A percentile compares a stretch with the other conserved stretches of the same genome.
phyloP scores from a whole-genome alignment of 2,888 invertebrate genomes.

The Drosophila nigricruria region DNA sequence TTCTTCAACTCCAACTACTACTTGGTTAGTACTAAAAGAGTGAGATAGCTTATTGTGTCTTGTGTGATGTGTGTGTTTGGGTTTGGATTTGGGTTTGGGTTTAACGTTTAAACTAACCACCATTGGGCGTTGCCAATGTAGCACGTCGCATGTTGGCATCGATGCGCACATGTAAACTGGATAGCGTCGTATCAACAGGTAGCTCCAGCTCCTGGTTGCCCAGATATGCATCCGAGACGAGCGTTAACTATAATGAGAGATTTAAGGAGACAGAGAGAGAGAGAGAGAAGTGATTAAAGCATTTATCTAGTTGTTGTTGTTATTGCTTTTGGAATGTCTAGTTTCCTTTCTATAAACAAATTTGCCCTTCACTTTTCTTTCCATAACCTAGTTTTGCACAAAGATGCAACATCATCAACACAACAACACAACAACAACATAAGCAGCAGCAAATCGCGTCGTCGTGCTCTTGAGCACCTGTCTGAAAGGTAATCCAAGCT shows the following conservation, averaged over 20 bases:
- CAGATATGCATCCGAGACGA: slow-evolving; percentile 81
- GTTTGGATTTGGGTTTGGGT: slow-evolving; percentile 14
- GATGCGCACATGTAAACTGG: slow-evolving; percentile 84
- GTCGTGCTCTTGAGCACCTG: slow-evolving; percentile 73
- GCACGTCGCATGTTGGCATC: slow-evolving; percentile 84
- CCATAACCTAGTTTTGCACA: slow-evolving; percentile 80
- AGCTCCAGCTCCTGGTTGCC: slow-evolving; percentile 83
- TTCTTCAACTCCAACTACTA: slow-evolving; percentile 28
- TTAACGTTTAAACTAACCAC: slow-evolving; percentile 82
- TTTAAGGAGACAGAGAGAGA: slow-evolving; percentile 1
- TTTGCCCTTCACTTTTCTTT: slow-evolving; percentile 80
- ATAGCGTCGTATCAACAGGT: slow-evolving; percentile 84
- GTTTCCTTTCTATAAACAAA: slow-evolving; percentile 76
- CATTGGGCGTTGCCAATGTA: slow-evolving; percentile 85
- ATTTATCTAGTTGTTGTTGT: slow-evolving; percentile 6
- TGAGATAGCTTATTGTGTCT: slow-evolving; percentile 39
- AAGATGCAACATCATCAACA: slow-evolving; percentile 78
- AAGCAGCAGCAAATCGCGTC: slow-evolving; percentile 36
- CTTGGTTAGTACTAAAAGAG: slow-evolving; percentile 45
- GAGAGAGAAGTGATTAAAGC: neutral
- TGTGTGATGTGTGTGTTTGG: slow-evolving; percentile 2
- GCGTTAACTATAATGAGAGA: slow-evolving; percentile 54
- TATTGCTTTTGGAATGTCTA: slow-evolving; percentile 45
- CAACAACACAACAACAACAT: slow-evolving; percentile 24
- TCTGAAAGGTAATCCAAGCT: slow-evolving; percentile 77